Base-by-base conservation (phyloP, 2,797 vertebrate genomes). In the Pseudopleuronectes americanus region DNA sequence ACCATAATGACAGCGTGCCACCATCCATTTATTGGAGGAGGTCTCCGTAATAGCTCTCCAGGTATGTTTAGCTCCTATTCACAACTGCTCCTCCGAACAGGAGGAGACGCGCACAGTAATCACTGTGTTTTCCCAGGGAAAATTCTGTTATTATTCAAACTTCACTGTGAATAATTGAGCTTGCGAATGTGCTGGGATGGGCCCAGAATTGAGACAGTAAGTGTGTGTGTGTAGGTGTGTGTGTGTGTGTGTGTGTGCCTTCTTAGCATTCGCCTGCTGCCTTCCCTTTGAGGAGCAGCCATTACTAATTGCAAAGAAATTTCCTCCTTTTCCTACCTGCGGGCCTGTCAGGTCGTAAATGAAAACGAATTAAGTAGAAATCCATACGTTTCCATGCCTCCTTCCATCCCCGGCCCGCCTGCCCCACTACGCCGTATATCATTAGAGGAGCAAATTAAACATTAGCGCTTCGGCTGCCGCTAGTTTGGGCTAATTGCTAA, bases 401-500 rank as follows among this genome's bases (percentile, higher is more conserved):
- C 77, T 77, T 79, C 80, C 79, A 22, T 70, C 82, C 63, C 76
- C 57, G 59, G 59, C 68, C 86, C 76, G 81, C 62, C 63, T 77
- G 73, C 81, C 80, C 84, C 61, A 74, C 83, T 80, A 84, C 74
- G 64, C 85, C 76, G 85, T 93, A 92, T 92, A 92, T 90, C 93
- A 94, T 94, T 94, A 94, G 86, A 71, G 84, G 79, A 93, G 92
- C 92, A 94, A 94, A 95, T 94, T 93, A 95, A 95, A 94, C 93
- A 94, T 94, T 92, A 93, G 92, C 85, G 88, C 92, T 91, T 91
- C 81, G 77, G 89, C 92, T 91, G 92, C 88, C 73, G 91, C 91
- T 93, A 93, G 92, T 93, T 93, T 93, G 90, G 87, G 92, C 92
- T 94, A 93, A 94, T 93, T 94, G 93, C 93, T 94, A 94, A 94